Evolutionary conservation across 2,888 invertebrate species (phyloP), one percentile per base, ranked within the genome.

Genomic region (Pristionchus arcanus): DNA sequence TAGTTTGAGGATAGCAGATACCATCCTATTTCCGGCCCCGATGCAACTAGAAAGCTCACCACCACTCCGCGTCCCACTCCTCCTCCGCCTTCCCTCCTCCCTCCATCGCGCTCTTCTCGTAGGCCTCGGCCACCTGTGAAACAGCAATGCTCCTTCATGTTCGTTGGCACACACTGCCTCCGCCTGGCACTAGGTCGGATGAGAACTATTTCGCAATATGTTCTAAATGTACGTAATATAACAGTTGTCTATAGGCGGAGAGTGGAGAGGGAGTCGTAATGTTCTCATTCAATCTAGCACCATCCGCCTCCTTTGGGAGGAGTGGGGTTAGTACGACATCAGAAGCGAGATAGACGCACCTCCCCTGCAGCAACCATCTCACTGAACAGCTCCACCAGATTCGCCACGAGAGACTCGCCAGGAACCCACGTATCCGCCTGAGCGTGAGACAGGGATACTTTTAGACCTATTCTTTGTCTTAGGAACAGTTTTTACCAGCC

Each of bases 341-440:
- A 15, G 49, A 53, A 53, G 49, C 49, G 7, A 53, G 49, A 53
- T 7, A 53, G 49, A 53, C 49, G 49, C 49, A 68, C 85, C 25
- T 87, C 87, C 42, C 68, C 68, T 13, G n/a, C 42, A 0, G 86
- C 86, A 2, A 88, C 74, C 25, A 89, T 42, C 21, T 83, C 83
- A n/a, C 25, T 25, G 63, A 89, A 83, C 28, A 89, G 37, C 16
- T 42, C 59, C 34, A 68, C 89, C 59, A 89, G 81, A 66, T 89
- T 89, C n/a, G 83, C 81, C 19, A 89, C 89, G 5, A 89, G 89
- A 7, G 89, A 63, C 68, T 89, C 89, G 31, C 83, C 63, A 0
- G 59, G 16, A 0, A 21, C 13, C 89, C 89, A 89, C 1, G 34
- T 42, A 5, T 89, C 89, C 19, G 83, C 49, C 81, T 81, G 66